Base-by-base conservation (phyloP, 2,113 vertebrate species). In the Cyphotilapia sp. region DNA sequence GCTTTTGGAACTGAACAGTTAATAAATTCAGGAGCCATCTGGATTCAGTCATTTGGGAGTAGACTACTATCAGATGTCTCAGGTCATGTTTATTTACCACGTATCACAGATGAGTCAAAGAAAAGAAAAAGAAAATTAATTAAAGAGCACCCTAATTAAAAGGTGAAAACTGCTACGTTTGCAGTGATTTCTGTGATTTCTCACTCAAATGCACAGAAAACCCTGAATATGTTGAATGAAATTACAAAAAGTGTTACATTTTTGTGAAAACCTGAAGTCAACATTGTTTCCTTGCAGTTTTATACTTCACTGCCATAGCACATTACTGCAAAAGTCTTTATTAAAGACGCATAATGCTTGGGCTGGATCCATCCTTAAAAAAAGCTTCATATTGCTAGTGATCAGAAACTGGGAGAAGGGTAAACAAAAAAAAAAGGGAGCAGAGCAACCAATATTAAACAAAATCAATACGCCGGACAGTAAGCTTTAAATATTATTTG, bases 351-450 rank as follows among this genome's bases (percentile, higher is more conserved):
- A 33, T 33, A 19, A 53, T 10, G 22, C 38, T 3, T 45, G 13
- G 61, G 61, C 61, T 66, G 66, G 66, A 42, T 16, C 38, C 2
- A 17, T 74, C 5, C 8, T 2, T 45, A 12, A 27, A 71, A 45
- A 71, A 45, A 6, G n/a, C 38, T 71, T 0, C 13, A 74, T 74
- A 45, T 74, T 45, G 22, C 69, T 45, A 17, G 0, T 17, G 22
- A 45, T 45, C 22, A 74, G 40, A 74, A 49, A 49, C 16, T 47
- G 14, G 1, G 40, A 27, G 40, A 74, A 3, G 14, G 4, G 5
- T 2, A 12, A 47, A 19, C 1, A 3, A 63, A 33, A 2, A 12
- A 24, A 47, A 47, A 27, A 11, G 40, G 8, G 10, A 31, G 16
- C 17, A 78, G 42, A 31, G 24, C 24, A 49, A 17, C 4, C 40